These are phyloP conservation scores for Eudyptes chrysolophus DNA, from an alignment of 2,113 vertebrate species.

Conservation along the genomic window DNA sequence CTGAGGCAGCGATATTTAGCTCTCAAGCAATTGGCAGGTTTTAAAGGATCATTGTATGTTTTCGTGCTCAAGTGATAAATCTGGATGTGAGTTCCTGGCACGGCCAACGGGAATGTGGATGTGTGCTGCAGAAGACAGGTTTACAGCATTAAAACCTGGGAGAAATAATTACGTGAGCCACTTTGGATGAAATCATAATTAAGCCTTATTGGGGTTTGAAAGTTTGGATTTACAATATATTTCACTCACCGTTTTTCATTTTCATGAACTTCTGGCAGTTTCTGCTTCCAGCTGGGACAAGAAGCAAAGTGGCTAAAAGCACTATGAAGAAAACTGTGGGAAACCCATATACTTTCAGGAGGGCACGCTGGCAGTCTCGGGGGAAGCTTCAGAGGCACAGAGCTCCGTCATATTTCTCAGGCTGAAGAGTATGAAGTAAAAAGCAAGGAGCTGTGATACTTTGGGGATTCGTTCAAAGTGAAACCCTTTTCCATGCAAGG, in stretches of 20 bases:
- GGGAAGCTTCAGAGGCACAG: neutral
- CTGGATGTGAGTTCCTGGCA: slow-evolving; percentile 18
- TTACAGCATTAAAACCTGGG: slow-evolving; percentile 24
- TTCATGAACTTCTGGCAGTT: slow-evolving; percentile 2
- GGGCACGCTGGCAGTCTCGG: neutral
- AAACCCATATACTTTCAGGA: neutral
- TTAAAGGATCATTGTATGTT: neutral
- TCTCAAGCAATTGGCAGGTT: slow-evolving; percentile 11
- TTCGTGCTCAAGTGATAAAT: slow-evolving; percentile 34
- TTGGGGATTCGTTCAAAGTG: neutral
- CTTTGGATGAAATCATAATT: slow-evolving; percentile 47
- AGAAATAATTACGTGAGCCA: slow-evolving; percentile 34
- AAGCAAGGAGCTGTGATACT: neutral
- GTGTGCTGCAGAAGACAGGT: slow-evolving; percentile 23
- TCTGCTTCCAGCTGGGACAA: slow-evolving; percentile 22
- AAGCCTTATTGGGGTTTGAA: slow-evolving; percentile 37
- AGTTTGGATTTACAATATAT: slow-evolving; percentile 27
- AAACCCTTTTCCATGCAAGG: neutral
- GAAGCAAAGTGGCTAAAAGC: neutral
- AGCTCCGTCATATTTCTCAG: neutral
- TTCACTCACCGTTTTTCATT: neutral
- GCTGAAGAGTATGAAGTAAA: neutral
- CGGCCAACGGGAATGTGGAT: neutral
- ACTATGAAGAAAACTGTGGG: neutral
- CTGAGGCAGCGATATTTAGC: neutral